Percentiles rank a stretch among this genome's conserved stretches.
Evolutionary conservation across 2,797 vertebrate species (phyloP).

Genomic region (Cottoperca gobio): DNA sequence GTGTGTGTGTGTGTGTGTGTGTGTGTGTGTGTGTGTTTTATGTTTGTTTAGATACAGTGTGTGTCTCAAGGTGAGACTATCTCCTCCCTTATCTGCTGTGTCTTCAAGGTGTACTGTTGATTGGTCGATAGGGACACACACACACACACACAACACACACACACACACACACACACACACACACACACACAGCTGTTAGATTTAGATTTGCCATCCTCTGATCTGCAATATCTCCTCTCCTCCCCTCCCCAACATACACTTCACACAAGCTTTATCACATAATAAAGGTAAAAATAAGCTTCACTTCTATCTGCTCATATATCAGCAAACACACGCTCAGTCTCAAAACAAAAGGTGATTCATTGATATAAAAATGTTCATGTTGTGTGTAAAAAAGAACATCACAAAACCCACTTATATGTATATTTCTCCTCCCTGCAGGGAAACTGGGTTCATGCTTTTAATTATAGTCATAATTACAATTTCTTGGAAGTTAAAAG

Average conservation of each 20-base stretch:
- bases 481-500: neutral
- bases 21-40: slow-evolving; percentile 1
- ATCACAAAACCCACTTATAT: neutral
- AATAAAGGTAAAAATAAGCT: neutral
- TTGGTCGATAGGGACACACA: slow-evolving; percentile 65
- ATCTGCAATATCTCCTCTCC: slow-evolving; percentile 25
- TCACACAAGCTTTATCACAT: neutral
- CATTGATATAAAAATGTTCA: too few species aligned
- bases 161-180: slow-evolving; percentile 5
- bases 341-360: too few species aligned
- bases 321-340: too few species aligned
- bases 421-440: neutral
- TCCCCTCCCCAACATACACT: neutral
- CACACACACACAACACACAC: slow-evolving; percentile 26
- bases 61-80: slow-evolving; percentile 78
- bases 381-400: neutral
- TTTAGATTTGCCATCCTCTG: slow-evolving; percentile 12
- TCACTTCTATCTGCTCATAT: too few species aligned
- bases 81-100: slow-evolving; percentile 73
- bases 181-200: slow-evolving; percentile 20
- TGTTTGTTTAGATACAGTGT: slow-evolving; percentile 59
- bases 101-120: slow-evolving; percentile 77
- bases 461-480: neutral
- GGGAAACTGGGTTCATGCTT: neutral
- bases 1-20: slow-evolving; percentile 6